These are phyloP conservation scores for Oreotrochilus melanogaster DNA, from an alignment of 2,113 vertebrate species.

Conservation along the genomic window DNA sequence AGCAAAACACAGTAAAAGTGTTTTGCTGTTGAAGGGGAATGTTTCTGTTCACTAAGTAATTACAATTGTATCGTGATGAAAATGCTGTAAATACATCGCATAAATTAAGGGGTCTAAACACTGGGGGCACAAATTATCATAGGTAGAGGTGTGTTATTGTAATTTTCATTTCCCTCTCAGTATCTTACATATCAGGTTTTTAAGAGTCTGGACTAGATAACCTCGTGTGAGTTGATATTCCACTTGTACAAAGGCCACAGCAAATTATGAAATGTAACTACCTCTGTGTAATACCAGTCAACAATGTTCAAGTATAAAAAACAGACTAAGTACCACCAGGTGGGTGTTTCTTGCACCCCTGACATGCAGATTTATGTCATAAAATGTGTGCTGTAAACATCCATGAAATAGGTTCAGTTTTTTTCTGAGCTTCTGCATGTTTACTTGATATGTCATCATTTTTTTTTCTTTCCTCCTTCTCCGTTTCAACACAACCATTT, in stretches of 20 bases:
- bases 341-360: not conserved
- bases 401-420: not conserved
- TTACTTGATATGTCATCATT: not conserved
- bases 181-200: not conserved
- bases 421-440: not conserved
- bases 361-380: not conserved
- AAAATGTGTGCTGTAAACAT: not conserved
- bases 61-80: not conserved
- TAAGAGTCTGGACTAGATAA: not conserved
- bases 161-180: not conserved
- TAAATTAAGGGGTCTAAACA: not conserved
- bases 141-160: not conserved
- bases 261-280: not conserved
- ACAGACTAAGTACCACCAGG: accelerated
- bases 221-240: not conserved
- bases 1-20: not conserved
- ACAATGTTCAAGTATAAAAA: not conserved
- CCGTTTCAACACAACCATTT: not conserved
- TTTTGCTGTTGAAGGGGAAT: not conserved
- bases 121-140: not conserved
- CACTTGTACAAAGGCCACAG: not conserved
- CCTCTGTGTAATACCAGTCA: not conserved
- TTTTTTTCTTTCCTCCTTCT: not conserved
- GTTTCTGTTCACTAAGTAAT: not conserved
- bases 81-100: not conserved